These are phyloP conservation scores for Myanophis thanlyinensis DNA, from an alignment of 2,113 vertebrate species.

Conservation along the genomic window DNA sequence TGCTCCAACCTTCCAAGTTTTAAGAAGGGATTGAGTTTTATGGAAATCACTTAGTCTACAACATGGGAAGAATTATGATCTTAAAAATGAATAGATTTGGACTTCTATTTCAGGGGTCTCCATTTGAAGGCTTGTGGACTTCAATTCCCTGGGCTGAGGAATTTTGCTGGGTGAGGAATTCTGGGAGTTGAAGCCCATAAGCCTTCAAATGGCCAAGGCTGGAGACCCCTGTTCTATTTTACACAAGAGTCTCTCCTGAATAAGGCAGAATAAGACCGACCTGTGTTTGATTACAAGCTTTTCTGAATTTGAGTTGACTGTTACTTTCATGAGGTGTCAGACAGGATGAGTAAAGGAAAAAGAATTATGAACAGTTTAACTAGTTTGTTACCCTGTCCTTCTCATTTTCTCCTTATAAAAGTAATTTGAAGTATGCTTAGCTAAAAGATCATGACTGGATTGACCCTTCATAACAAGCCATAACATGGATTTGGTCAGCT, in stretches of 20 bases:
- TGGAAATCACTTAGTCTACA: not conserved
- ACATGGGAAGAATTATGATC: not conserved
- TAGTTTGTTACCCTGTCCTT: not conserved
- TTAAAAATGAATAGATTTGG: not conserved
- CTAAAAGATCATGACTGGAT: not conserved
- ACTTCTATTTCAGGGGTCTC: too few relatives aligned
- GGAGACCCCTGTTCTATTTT: too few relatives aligned
- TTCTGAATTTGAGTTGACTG: not conserved
- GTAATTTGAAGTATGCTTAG: not conserved
- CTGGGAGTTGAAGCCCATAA: too few relatives aligned
- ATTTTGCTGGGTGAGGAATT: too few relatives aligned
- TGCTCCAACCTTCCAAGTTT: not conserved
- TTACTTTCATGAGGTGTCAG: not conserved
- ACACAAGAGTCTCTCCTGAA: not conserved
- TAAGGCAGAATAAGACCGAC: not conserved
- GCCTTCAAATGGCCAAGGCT: too few relatives aligned
- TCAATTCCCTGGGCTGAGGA: too few relatives aligned
- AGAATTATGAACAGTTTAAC: not conserved
- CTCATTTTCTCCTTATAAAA: not conserved
- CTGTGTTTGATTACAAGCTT: not conserved
- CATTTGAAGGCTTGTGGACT: too few relatives aligned
- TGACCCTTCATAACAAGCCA: not conserved
- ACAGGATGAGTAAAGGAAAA: not conserved
- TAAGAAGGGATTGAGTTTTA: not conserved
- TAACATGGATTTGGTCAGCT: not conserved